Conservation (phyloP, 2,113 vertebrate genomes). For the Leptodactylus fuscus region DNA sequence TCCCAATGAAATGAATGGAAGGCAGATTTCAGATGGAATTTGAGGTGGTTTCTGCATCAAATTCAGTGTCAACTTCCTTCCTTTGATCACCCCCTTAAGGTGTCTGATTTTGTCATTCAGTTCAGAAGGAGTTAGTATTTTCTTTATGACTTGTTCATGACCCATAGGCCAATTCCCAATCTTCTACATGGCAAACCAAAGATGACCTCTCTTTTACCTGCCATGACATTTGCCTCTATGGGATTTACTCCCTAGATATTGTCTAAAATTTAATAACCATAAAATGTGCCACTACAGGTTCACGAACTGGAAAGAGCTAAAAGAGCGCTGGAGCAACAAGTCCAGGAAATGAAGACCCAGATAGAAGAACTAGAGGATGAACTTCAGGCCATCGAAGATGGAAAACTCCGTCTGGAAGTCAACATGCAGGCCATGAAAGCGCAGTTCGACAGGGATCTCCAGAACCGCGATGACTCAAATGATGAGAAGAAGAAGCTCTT, state of each 20-base stretch:
- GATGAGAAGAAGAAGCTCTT: constrained; percentile 72
- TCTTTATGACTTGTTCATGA: too few species aligned
- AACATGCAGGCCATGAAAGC: constrained; percentile 72
- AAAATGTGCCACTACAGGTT: constrained; percentile 71
- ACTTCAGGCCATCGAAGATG: constrained; percentile 68
- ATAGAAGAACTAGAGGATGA: constrained; percentile 74
- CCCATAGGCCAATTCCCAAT: too few species aligned
- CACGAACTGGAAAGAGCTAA: constrained; percentile 86
- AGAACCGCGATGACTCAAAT: constrained; percentile 65
- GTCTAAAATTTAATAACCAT: too few species aligned
- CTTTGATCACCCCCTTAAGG: too few species aligned
- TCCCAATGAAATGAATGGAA: too few species aligned
- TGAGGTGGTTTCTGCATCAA: too few species aligned
- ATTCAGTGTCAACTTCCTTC: too few species aligned
- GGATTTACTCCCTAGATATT: neutral
- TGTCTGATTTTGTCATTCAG: neutral
- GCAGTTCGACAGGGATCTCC: constrained; percentile 71
- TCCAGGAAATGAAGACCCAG: constrained; percentile 79
- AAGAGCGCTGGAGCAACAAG: constrained; percentile 80
- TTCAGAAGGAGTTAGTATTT: neutral
- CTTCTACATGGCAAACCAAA: too few species aligned
- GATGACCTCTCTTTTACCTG: too few species aligned
- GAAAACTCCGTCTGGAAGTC: constrained; percentile 74
- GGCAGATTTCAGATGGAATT: too few species aligned
- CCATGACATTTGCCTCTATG: too few species aligned